These are phyloP conservation scores for Drosophila falleni DNA, from an alignment of 2,888 invertebrate genomes.

Conservation along the genomic window DNA sequence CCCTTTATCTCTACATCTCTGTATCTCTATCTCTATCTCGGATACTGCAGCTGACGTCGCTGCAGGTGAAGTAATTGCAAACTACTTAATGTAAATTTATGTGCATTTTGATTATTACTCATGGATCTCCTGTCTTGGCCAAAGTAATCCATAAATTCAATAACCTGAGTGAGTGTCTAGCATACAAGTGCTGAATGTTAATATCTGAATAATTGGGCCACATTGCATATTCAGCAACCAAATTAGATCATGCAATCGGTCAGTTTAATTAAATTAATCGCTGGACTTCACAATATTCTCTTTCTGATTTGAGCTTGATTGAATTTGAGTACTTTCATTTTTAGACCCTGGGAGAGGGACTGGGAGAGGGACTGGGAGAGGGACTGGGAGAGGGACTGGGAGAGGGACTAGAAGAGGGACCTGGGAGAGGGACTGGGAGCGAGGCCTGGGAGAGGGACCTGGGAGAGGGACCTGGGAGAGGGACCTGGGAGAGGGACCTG, in stretches of 20 bases:
- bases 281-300: background rate
- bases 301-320: background rate
- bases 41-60: constrained; percentile 1
- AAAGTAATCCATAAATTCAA: constrained; percentile 21
- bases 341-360: too few species aligned
- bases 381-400: too few species aligned
- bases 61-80: constrained; percentile 32
- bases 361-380: too few species aligned
- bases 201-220: constrained; percentile 16
- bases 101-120: constrained; percentile 36
- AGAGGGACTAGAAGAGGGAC: too few species aligned
- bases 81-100: constrained; percentile 33
- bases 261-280: constrained; percentile 7
- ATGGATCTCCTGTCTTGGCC: constrained; percentile 11
- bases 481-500: too few species aligned
- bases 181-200: background rate
- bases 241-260: constrained; percentile 8
- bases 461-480: too few species aligned
- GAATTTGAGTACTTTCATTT: background rate
- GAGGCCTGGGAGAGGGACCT: too few species aligned
- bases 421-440: too few species aligned
- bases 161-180: constrained; percentile 17
- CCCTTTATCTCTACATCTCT: background rate
- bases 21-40: too few species aligned
- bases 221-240: constrained; percentile 8